Percentiles rank a stretch among this genome's conserved stretches.
Conservation (phyloP, 2,888 invertebrate genomes). For the Oegoconia quadripuncta region DNA sequence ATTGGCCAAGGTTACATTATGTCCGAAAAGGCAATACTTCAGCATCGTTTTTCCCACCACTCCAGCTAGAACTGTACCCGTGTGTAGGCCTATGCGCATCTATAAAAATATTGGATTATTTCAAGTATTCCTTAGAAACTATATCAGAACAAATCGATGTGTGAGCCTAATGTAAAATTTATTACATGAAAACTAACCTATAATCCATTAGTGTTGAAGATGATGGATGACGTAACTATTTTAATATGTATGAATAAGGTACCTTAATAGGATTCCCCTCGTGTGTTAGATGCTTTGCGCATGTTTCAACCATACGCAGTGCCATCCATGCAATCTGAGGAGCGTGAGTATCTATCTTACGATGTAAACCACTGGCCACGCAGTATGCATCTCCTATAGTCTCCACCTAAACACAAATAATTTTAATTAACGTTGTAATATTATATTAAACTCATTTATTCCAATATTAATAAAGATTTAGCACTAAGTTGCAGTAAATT, state of each 20-base stretch:
- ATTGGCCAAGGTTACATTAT: conserved; percentile 96
- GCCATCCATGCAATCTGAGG: conserved; percentile 99
- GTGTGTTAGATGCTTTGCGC: conserved; percentile 91
- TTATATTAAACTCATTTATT: background rate
- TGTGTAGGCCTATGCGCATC: conserved; percentile 98
- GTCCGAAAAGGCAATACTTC: conserved; percentile 96
- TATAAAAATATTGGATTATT: too few species aligned
- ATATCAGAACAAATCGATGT: too few species aligned
- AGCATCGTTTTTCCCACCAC: conserved; percentile 97
- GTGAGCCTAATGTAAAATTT: too few species aligned
- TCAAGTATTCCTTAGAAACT: too few species aligned
- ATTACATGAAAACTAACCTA: too few species aligned
- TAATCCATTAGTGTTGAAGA: too few species aligned
- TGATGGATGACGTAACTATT: too few species aligned
- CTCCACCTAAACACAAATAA: conserved; percentile 84
- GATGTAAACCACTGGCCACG: conserved; percentile 95
- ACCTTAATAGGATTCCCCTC: conserved; percentile 95
- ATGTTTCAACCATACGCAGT: conserved; percentile 94
- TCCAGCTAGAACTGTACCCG: conserved; percentile 95
- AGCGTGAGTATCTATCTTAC: conserved; percentile 91
- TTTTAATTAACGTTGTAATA: too few species aligned
- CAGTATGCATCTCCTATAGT: conserved; percentile 98
- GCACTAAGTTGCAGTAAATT: too few species aligned
- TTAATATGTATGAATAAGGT: too few species aligned
- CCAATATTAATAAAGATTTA: too few species aligned